Evolutionary conservation across 2,888 invertebrate species (phyloP), one percentile per base, ranked within the genome.

Genomic region (Malachius bipustulatus): DNA sequence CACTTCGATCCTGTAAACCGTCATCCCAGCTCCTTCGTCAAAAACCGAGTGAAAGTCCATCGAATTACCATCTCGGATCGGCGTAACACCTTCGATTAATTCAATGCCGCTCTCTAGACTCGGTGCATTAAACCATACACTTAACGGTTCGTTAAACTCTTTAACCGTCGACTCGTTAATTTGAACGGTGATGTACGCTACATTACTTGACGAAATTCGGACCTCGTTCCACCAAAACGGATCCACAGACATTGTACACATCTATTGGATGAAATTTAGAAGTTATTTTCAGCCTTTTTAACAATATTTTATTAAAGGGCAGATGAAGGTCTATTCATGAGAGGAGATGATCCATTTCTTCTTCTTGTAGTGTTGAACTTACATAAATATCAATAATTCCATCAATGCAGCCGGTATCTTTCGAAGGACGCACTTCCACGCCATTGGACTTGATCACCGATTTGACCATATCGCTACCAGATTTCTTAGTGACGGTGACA

Each of bases 71-170:
- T 19, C n/a, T 19, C 6, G 6, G 24, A 8, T 8, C 6, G 24
- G 24, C n/a, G 24, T 19, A 19, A 8, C n/a, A 8, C 24, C 24
- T 19, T 19, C 24, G 24, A 19, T 19, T n/a, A n/a, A n/a, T n/a
- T n/a, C n/a, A 6, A 19, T n/a, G n/a, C n/a, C n/a, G n/a, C 24
- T 19, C 24, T 6, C n/a, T 19, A 19, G n/a, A 19, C n/a, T 19
- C 6, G 24, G 24, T 19, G n/a, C 24, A 19, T 6, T 19, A n/a
- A 19, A 19, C 24, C 6, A 19, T 19, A 19, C 24, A 19, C 6
- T 8, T 8, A 19, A 6, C 6, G 24, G 24, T 8, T n/a, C n/a
- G 6, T 19, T 19, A 19, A 19, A 19, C n/a, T 19, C n/a, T 19
- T 19, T n/a, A n/a, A 19, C n/a, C 6, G 24, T 6, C 24, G 6